Evolutionary conservation across 2,888 invertebrate genomes (phyloP), one percentile per base, ranked within the genome.

Genomic region (Invenusta paracnida): DNA sequence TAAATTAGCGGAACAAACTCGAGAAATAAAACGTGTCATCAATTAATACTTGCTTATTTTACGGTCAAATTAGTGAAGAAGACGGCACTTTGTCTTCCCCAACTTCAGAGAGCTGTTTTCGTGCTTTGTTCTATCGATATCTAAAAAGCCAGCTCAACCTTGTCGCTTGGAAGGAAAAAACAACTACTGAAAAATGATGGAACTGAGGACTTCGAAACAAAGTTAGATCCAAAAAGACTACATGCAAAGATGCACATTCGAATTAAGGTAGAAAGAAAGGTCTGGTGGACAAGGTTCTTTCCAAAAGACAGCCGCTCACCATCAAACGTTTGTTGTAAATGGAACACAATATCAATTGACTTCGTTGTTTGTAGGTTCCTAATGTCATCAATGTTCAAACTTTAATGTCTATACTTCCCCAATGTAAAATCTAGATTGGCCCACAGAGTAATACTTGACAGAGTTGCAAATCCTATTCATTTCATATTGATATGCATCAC

Each of bases 351-450:
- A 23, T 73, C 73, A 73, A 73, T 73, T 73, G 73, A 73, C 11
- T 73, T 73, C 73, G n/a, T n/a, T n/a, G n/a, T n/a, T n/a, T n/a
- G 73, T 5, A 73, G 11, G 23, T 13, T 5, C 11, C 73, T n/a
- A 73, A 73, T 73, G 73, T 73, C 73, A 73, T 48, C 48, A 48
- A 48, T 17, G 17, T 48, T 48, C 5, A 48, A 48, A 48, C 5
- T 13, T 73, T 73, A 73, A 73, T 73, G 73, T 5, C 73, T 73
- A 73, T 73, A 73, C 73, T 73, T 73, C 73, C 73, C 73, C 73
- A 73, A 73, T 73, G 73, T 73, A 73, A 73, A 73, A 73, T 73
- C 73, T 73, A 73, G 73, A 73, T 23, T 73, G n/a, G n/a, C n/a
- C n/a, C n/a, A n/a, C n/a, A n/a, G n/a, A n/a, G n/a, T n/a, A n/a